Conservation (phyloP, 37 sponge, comb jelly and placozoan species). For the Agelas oroides region DNA sequence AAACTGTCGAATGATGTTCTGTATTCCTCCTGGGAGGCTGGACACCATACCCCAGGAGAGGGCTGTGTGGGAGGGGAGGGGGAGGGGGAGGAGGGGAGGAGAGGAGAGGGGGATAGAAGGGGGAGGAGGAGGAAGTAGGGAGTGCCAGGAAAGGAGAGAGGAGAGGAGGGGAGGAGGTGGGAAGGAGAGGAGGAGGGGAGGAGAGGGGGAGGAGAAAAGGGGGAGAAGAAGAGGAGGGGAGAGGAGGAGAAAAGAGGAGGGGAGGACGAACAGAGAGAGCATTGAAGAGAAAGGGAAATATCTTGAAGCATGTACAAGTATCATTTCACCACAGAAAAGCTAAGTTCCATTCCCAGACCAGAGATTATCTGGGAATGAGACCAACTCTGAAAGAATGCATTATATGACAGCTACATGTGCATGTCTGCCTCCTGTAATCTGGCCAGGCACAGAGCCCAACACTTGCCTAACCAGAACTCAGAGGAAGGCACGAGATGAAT, state of each 20-base stretch:
- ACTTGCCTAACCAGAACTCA: slow-evolving; percentile 28
- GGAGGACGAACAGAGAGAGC: neutral
- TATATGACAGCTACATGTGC: no score
- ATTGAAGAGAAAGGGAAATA: neutral
- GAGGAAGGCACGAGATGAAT: slow-evolving; percentile 1
- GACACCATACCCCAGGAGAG: slow-evolving; percentile 60
- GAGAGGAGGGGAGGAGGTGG: no score
- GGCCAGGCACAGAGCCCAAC: neutral
- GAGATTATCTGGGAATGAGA: no score
- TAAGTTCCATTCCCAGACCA: neutral
- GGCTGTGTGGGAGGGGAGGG: slow-evolving; percentile 17
- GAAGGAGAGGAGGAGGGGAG: no score
- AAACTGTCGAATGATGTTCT: slow-evolving; percentile 36
- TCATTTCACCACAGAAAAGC: no score
- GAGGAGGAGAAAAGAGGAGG: neutral
- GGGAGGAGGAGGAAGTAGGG: neutral
- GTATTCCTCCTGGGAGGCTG: slow-evolving; percentile 26
- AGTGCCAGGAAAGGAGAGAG: no score
- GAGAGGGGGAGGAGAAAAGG: no score
- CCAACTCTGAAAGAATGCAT: no score
- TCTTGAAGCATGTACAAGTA: no score
- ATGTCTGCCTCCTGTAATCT: slow-evolving; percentile 50
- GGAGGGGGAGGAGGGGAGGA: neutral
- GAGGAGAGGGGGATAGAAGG: neutral
- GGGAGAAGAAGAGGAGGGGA: no score